Evolutionary conservation across 2,797 vertebrate genomes (phyloP), one percentile per base, ranked within the genome.

Genomic region (Lycodopsis pacificus): DNA sequence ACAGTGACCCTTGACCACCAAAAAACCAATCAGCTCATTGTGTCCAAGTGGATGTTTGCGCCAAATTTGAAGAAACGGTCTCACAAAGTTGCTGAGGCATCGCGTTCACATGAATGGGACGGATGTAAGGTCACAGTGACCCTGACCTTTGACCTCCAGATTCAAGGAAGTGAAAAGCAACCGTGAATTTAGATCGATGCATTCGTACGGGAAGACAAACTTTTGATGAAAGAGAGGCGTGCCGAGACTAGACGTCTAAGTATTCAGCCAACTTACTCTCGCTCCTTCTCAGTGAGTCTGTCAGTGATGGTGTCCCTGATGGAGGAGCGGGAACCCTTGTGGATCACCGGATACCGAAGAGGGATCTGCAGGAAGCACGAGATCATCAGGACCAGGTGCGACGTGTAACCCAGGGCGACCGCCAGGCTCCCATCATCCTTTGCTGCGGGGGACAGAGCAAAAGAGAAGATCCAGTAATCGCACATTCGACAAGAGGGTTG

Each of bases 251-350:
- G 13, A 51, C 12, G 40, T 42, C 42, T 15, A 32, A 7, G 22
- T 42, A 40, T 3, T 53, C 4, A 25, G 15, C 8, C 38, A 61
- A 97, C 98, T 99, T 94, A 99, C 98, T 99, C 98, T 96, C 98
- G 86, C 86, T 99, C 98, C 88, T 98, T 99, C 92, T 99, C 98
- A 0, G 95, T 96, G 83, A 99, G 96, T 87, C 98, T 96, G 95
- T 99, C 98, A 1, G 97, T 99, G 94, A 99, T 99, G 71, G 98
- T 98, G 90, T 99, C 98, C 92, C 97, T 98, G 93, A 99, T 99
- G 65, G 97, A 96, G 81, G 98, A 99, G 63, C 98, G 94, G 65
- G 98, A 99, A 71, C 98, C 98, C 89, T 98, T 98, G 91, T 99
- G 97, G 89, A 99, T 96, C 68, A 99, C 95, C 0, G 98, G 98